Evolutionary conservation across 1,140 invertebrate species (phyloP).

Genomic region (Sinonovacula constricta): DNA sequence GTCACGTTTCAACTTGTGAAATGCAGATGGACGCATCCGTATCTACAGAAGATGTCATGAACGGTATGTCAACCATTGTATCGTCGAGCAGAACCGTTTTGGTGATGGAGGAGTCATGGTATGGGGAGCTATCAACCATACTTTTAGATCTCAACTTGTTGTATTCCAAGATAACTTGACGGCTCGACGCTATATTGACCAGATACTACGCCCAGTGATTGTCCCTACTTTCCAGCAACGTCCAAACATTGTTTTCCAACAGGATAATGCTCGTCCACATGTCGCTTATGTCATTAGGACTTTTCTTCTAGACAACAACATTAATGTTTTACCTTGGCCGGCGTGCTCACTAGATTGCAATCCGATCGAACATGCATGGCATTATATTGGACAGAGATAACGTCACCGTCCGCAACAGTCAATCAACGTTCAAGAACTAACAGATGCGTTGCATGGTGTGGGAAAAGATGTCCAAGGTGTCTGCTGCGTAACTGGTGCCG

Average conservation of each 20-base stretch:
- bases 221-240: not conserved
- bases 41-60: constrained; percentile 6
- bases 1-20: constrained; percentile 5
- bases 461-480: not conserved
- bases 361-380: constrained; percentile 2
- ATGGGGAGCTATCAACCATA: not conserved
- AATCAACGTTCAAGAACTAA: not conserved
- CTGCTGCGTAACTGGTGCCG: constrained; percentile 1
- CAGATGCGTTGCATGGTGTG: not conserved
- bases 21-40: not conserved
- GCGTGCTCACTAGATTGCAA: not conserved
- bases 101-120: not conserved
- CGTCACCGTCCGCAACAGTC: not conserved
- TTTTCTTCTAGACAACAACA: not conserved
- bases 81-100: constrained; percentile 6
- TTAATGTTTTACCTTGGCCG: not conserved
- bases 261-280: constrained; percentile 1
- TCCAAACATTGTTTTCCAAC: not conserved
- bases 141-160: not conserved
- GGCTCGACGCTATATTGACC: constrained; percentile 1
- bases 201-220: not conserved
- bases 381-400: not conserved
- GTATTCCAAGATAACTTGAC: constrained; percentile 11
- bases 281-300: not conserved
- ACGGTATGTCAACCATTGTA: constrained; percentile 1